A percentile compares a stretch with the other conserved stretches of the same genome.
These are phyloP conservation scores for Neodiprion pinetum DNA, from an alignment of 1,140 invertebrate species.

Conservation along the genomic window DNA sequence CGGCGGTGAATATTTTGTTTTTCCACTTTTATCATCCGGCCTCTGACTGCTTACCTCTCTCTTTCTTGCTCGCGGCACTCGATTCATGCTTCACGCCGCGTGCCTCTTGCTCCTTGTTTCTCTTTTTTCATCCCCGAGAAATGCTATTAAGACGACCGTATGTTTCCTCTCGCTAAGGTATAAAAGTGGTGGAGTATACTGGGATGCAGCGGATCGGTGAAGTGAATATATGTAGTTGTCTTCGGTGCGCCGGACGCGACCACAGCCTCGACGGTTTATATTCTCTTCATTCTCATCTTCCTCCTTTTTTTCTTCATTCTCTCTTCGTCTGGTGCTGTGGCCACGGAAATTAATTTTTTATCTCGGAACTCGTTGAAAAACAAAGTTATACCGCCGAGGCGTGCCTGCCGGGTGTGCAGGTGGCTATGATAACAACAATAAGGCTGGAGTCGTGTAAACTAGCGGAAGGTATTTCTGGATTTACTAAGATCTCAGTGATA, in stretches of 20 bases:
- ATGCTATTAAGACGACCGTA: neutral
- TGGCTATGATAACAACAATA: no score
- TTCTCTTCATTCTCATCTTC: conserved; percentile 6
- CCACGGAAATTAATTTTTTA: neutral
- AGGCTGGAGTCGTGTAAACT: no score
- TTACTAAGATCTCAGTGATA: no score
- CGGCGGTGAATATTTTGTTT: neutral
- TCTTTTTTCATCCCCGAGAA: neutral
- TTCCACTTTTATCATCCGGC: neutral
- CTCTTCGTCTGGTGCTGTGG: neutral
- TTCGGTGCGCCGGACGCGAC: neutral
- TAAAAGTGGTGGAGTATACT: neutral
- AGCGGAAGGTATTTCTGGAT: no score
- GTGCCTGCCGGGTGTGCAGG: no score
- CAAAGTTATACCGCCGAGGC: neutral
- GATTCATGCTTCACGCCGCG: neutral
- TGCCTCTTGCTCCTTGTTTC: neutral
- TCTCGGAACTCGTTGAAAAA: neutral
- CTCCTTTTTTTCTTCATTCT: conserved; percentile 12
- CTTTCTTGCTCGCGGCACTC: neutral
- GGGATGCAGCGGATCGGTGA: neutral
- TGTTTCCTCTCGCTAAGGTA: neutral
- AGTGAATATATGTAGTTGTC: neutral
- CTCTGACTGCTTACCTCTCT: neutral
- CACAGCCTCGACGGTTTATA: neutral